Percentiles rank a stretch among this genome's conserved stretches.
Conservation (phyloP, 2,113 vertebrate genomes). For the Sciurus niger region DNA sequence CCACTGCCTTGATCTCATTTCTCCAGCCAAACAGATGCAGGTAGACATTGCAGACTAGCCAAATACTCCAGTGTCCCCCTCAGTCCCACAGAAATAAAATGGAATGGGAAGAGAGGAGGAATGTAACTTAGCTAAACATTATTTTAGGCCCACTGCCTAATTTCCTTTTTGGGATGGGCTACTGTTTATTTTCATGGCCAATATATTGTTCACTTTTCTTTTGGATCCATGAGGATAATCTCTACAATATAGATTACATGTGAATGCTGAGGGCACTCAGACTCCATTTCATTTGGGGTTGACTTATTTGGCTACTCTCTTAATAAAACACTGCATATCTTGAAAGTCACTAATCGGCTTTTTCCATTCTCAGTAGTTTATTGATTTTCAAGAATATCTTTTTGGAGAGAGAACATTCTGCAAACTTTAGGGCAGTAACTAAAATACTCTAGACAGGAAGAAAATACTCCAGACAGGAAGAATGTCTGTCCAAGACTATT, state of each 20-base stretch:
- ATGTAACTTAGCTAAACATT: slow-evolving; percentile 73
- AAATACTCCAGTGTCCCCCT: not conserved
- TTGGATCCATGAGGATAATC: not conserved
- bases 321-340: not conserved
- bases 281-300: not conserved
- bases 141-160: slow-evolving; percentile 76
- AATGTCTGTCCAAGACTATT: slow-evolving; percentile 83
- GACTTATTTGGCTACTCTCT: not conserved
- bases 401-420: slow-evolving; percentile 72
- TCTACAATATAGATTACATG: not conserved
- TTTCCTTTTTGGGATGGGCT: slow-evolving; percentile 73
- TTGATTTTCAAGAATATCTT: slow-evolving; percentile 81
- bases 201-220: slow-evolving; percentile 64
- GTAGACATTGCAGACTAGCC: not conserved
- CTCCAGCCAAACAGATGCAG: not conserved
- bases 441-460: slow-evolving; percentile 85
- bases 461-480: slow-evolving; percentile 85
- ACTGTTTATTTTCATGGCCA: slow-evolving; percentile 74
- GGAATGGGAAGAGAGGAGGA: slow-evolving; percentile 10
- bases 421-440: slow-evolving; percentile 73
- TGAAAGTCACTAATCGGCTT: slow-evolving; percentile 21
- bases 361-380: slow-evolving; percentile 70
- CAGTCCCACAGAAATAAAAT: slow-evolving; percentile 67
- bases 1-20: not conserved
- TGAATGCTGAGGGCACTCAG: not conserved